Evolutionary conservation across 2,888 invertebrate species (phyloP).

Genomic region (Scaptomyza cyrtandrae): DNA sequence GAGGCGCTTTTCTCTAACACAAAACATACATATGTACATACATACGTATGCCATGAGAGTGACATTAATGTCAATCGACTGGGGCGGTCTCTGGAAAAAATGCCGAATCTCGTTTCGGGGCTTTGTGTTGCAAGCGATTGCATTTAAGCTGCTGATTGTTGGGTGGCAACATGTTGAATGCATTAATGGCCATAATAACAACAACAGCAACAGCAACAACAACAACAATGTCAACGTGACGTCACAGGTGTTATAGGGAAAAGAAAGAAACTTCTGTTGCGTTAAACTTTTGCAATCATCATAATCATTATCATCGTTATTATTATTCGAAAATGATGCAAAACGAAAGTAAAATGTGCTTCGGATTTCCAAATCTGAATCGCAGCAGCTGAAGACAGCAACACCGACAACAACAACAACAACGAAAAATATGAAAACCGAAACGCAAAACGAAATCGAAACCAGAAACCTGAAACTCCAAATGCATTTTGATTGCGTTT

Average conservation of each 20-base stretch:
- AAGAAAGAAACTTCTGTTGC: conserved; percentile 44
- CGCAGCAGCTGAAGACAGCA: not conserved
- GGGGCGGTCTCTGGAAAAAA: conserved; percentile 27
- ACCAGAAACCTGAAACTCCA: conserved; percentile 56
- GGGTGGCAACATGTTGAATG: conserved; percentile 7
- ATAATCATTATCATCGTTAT: conserved; percentile 17
- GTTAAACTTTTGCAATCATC: conserved; percentile 47
- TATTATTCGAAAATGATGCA: conserved; percentile 18
- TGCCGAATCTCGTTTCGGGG: conserved; percentile 12
- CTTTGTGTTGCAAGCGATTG: conserved; percentile 45
- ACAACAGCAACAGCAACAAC: too few relatives aligned
- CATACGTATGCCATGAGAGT: not conserved
- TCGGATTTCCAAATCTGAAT: conserved; percentile 41
- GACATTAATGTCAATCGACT: conserved; percentile 45
- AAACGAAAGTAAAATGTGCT: conserved; percentile 37
- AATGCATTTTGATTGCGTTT: conserved; percentile 71
- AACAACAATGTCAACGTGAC: conserved; percentile 31
- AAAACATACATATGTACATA: too few relatives aligned
- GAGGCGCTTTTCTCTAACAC: conserved; percentile 27
- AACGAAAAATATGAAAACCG: conserved; percentile 1
- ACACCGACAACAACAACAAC: not conserved
- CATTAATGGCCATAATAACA: conserved; percentile 2
- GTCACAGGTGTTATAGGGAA: conserved; percentile 25
- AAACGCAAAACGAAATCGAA: conserved; percentile 23
- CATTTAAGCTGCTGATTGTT: conserved; percentile 28